A percentile compares a stretch with the other conserved stretches of the same genome.
Conservation (phyloP, 2,888 invertebrate species). For the Margaritifera margaritifera region DNA sequence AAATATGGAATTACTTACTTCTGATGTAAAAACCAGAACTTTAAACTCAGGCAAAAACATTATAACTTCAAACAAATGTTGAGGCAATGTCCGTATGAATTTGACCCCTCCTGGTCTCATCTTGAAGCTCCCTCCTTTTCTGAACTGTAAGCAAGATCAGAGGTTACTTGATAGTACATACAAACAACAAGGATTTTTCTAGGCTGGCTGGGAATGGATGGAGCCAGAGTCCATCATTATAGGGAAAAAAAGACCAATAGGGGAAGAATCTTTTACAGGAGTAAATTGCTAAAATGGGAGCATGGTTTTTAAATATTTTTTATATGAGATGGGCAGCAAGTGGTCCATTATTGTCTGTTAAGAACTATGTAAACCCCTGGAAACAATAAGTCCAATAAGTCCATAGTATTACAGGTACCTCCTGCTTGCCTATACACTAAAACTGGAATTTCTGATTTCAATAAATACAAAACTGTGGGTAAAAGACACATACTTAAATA, state of each 20-base stretch:
- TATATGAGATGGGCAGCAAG: not conserved
- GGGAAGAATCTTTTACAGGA: not conserved
- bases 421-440: too few species aligned
- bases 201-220: too few species aligned
- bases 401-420: too few species aligned
- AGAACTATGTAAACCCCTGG: too few species aligned
- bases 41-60: too few species aligned
- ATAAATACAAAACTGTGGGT: too few species aligned
- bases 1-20: slow-evolving; percentile 75
- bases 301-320: too few species aligned
- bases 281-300: too few species aligned
- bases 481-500: too few species aligned
- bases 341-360: not conserved
- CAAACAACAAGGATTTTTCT: not conserved
- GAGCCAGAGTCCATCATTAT: too few species aligned
- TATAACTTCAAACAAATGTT: slow-evolving; percentile 94
- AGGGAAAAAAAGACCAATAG: too few species aligned
- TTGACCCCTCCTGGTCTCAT: slow-evolving; percentile 97
- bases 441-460: not conserved
- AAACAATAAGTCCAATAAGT: not conserved
- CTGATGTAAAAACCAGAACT: slow-evolving; percentile 97
- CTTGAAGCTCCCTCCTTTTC: slow-evolving; percentile 98
- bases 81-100: slow-evolving; percentile 91
- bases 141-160: slow-evolving; percentile 78
- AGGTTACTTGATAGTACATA: too few species aligned